Evolutionary conservation across 2,797 vertebrate species (phyloP).

Genomic region (Discoglossus pictus): DNA sequence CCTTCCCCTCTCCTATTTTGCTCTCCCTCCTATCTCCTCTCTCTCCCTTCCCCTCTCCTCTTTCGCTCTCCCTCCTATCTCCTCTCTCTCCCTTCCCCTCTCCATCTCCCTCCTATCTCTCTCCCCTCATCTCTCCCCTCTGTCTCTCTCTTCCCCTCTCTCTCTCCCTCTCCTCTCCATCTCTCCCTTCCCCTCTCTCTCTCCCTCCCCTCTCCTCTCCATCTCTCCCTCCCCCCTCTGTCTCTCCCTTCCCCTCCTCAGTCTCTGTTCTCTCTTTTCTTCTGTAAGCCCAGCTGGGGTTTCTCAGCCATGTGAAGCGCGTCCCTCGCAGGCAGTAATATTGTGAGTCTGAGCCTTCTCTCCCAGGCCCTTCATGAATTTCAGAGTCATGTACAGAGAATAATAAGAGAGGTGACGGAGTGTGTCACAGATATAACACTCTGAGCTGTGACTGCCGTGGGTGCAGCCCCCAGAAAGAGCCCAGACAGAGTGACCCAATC

Average conservation of each 20-base stretch:
- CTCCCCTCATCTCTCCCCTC: background rate
- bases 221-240: constrained; percentile 9
- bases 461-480: constrained; percentile 5
- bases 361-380: constrained; percentile 49
- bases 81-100: constrained; percentile 50
- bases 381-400: constrained; percentile 45
- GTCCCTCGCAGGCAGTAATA: constrained; percentile 57
- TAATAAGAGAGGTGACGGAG: constrained; percentile 47
- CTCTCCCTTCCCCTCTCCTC: background rate
- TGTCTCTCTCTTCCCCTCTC: constrained; percentile 4
- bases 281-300: constrained; percentile 23
- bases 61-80: constrained; percentile 46
- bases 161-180: background rate
- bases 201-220: background rate
- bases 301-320: constrained; percentile 49
- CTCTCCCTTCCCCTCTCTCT: background rate
- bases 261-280: constrained; percentile 12
- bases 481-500: constrained; percentile 15
- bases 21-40: background rate
- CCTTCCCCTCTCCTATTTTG: background rate
- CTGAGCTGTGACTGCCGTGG: constrained; percentile 7
- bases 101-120: constrained; percentile 40
- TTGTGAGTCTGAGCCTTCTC: background rate
- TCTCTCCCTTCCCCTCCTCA: constrained; percentile 6
- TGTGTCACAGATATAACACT: constrained; percentile 47